Conservation (phyloP, 2,113 vertebrate genomes). For the Glaucomys volans region DNA sequence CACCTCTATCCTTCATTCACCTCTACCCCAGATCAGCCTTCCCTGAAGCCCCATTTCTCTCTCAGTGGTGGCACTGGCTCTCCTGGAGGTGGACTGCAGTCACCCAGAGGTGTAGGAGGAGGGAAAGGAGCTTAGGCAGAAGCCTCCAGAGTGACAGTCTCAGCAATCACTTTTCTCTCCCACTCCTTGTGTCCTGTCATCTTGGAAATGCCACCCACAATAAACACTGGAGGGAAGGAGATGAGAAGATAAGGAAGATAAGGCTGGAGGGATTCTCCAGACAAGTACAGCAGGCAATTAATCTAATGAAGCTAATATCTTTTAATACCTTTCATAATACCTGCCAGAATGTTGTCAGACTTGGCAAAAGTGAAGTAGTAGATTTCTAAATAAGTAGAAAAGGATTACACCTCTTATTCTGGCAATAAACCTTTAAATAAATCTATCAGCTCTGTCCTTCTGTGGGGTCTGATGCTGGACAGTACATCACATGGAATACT, state of each 20-base stretch:
- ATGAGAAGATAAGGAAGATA: neutral
- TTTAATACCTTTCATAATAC: constrained; percentile 68
- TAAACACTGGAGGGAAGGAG: neutral
- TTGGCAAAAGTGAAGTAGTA: constrained; percentile 62
- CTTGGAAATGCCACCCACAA: neutral
- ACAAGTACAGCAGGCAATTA: constrained; percentile 73
- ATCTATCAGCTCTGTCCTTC: neutral
- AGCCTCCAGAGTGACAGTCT: neutral
- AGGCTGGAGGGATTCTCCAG: neutral
- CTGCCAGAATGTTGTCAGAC: constrained; percentile 77
- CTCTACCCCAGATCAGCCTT: neutral
- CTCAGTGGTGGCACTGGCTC: neutral
- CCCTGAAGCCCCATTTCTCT: neutral
- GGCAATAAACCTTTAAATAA: constrained; percentile 49
- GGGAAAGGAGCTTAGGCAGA: neutral
- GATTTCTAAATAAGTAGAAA: constrained; percentile 62
- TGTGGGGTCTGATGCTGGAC: neutral
- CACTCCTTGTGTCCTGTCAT: neutral
- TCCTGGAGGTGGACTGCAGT: neutral
- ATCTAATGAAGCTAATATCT: constrained; percentile 67
- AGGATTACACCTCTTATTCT: constrained; percentile 1
- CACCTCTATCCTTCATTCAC: neutral
- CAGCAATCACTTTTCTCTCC: neutral
- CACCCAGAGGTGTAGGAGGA: neutral
- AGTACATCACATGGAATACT: neutral